phyloP scores from a whole-genome alignment of 2,888 invertebrate genomes.

The Eudasyphora cyanicolor region DNA sequence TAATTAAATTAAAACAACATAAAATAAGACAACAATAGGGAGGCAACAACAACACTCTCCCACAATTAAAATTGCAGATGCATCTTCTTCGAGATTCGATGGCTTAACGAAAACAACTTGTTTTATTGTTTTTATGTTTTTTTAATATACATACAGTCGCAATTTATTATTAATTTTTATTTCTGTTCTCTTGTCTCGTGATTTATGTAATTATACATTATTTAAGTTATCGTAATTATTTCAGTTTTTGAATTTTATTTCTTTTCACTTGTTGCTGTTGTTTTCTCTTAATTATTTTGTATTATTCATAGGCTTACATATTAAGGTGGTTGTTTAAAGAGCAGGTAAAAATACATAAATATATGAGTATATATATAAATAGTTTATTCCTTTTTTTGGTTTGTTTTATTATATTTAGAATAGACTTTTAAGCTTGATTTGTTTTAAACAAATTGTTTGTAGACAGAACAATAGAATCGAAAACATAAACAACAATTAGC shows the following conservation, averaged over 20 bases:
- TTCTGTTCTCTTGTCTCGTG: constrained; percentile 22
- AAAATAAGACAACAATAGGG: not conserved
- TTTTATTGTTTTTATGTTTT: constrained; percentile 45
- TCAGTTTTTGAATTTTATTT: constrained; percentile 41
- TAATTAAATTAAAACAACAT: no score
- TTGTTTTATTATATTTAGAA: not conserved
- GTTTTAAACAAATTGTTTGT: constrained; percentile 47
- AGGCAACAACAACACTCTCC: not conserved
- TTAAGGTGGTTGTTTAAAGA: constrained; percentile 75
- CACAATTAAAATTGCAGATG: constrained; percentile 1
- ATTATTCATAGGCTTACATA: constrained; percentile 70
- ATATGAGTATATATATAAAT: constrained; percentile 51
- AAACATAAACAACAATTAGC: constrained; percentile 56
- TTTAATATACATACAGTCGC: constrained; percentile 64
- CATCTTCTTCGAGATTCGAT: not conserved
- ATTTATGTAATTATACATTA: constrained; percentile 57
- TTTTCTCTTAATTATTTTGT: constrained; percentile 55
- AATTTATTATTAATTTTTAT: constrained; percentile 56
- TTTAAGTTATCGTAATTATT: constrained; percentile 49
- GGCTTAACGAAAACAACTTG: constrained; percentile 24
- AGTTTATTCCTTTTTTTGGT: constrained; percentile 41
- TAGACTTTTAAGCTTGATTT: constrained; percentile 14
- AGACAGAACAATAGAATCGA: constrained; percentile 39
- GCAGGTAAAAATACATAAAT: constrained; percentile 73
- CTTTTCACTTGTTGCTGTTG: constrained; percentile 23